Conservation (phyloP, 2,797 vertebrate species). For the Pseudocheirus occidentalis region DNA sequence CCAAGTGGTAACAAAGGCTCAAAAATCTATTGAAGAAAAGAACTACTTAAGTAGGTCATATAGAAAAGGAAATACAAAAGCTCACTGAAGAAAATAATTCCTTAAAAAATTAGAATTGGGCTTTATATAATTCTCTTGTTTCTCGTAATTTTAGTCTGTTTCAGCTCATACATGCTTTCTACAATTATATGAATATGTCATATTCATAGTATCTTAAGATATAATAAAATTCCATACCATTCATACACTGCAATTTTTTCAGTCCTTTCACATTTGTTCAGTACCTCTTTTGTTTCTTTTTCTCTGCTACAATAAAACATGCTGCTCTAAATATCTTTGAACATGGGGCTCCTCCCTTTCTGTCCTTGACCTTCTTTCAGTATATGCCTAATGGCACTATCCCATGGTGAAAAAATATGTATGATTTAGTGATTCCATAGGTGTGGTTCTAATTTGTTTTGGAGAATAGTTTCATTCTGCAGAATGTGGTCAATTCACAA, state of each 20-base stretch:
- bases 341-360: not conserved
- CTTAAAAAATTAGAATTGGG: not conserved
- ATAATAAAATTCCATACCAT: not conserved
- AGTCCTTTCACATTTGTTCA: not conserved
- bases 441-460: not conserved
- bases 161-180: not conserved
- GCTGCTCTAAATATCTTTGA: not conserved
- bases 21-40: not conserved
- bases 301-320: not conserved
- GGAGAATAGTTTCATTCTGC: not conserved
- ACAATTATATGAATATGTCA: not conserved
- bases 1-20: too few relatives aligned
- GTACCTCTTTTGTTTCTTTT: not conserved
- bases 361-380: not conserved
- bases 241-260: not conserved
- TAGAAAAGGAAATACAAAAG: not conserved
- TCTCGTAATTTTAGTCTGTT: not conserved
- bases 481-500: not conserved
- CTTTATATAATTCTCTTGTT: not conserved
- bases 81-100: not conserved
- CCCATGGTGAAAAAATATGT: not conserved
- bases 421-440: not conserved
- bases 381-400: not conserved
- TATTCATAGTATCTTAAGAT: not conserved
- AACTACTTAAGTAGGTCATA: not conserved